These are phyloP conservation scores for Campopleginae sp. DNA, from an alignment of 2,888 invertebrate species.

Conservation along the genomic window DNA sequence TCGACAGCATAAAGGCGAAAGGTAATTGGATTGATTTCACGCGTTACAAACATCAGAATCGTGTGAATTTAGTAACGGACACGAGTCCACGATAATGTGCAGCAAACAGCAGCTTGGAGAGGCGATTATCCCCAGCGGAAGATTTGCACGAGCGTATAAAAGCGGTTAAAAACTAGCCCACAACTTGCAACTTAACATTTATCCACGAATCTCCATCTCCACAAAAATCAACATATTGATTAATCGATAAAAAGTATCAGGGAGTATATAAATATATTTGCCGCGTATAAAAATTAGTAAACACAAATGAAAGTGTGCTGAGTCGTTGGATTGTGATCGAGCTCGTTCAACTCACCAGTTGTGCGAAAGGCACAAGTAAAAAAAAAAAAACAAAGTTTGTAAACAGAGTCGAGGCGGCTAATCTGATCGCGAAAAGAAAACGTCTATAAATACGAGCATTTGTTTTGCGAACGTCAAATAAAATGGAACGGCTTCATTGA, in stretches of 20 bases:
- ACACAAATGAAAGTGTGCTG: neutral
- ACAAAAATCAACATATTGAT: neutral
- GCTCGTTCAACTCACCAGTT: conserved; percentile 43
- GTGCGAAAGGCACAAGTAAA: neutral
- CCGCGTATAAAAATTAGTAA: neutral
- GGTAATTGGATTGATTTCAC: too few relatives aligned
- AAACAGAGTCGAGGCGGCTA: neutral
- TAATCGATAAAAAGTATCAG: neutral
- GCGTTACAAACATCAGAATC: neutral
- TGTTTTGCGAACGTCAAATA: conserved; percentile 42
- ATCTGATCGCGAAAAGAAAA: neutral
- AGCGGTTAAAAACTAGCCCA: neutral
- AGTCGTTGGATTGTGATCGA: conserved; percentile 12
- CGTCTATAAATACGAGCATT: conserved; percentile 5
- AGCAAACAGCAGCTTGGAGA: neutral
- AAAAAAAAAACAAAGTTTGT: neutral
- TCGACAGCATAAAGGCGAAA: too few relatives aligned
- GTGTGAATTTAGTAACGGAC: neutral
- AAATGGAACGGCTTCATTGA: conserved; percentile 53
- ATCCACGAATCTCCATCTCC: neutral
- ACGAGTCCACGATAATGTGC: neutral
- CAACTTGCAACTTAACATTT: neutral
- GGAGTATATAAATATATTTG: neutral
- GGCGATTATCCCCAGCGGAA: neutral
- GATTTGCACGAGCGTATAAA: neutral